Conservation (phyloP, 2,113 vertebrate genomes). For the Bos indicus region DNA sequence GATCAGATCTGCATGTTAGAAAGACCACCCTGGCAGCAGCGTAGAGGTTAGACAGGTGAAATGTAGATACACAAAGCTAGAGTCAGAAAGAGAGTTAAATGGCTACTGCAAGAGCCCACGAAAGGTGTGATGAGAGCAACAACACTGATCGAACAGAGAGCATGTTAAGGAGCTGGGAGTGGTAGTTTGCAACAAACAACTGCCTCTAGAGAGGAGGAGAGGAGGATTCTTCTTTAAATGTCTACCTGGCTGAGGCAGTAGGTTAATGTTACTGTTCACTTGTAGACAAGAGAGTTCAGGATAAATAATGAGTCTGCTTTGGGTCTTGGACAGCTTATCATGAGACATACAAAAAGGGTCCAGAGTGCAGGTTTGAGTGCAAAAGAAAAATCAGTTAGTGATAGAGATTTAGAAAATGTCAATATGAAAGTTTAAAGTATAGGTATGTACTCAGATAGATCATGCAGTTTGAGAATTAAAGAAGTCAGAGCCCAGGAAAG, state of each 20-base stretch:
- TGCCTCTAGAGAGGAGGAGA: background rate
- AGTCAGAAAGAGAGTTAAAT: background rate
- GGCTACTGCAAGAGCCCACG: background rate
- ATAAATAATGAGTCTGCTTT: background rate
- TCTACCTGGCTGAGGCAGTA: background rate
- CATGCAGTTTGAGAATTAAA: background rate
- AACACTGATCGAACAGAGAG: background rate
- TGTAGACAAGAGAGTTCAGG: background rate
- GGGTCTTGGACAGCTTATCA: background rate
- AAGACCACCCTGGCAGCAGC: background rate
- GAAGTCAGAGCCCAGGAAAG: background rate
- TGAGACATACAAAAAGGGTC: background rate
- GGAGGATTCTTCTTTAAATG: background rate
- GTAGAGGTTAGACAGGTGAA: background rate
- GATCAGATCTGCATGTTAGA: constrained; percentile 6
- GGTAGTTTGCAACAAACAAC: background rate
- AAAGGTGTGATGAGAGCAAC: background rate
- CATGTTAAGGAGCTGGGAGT: background rate
- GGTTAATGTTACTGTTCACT: background rate
- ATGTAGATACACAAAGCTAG: background rate
- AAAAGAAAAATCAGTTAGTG: background rate
- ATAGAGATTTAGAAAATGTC: background rate
- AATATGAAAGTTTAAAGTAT: background rate
- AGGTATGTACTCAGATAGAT: background rate
- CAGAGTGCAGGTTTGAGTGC: background rate